Evolutionary conservation across 2,113 vertebrate genomes (phyloP), one percentile per base, ranked within the genome.

Genomic region (Lonchura striata): DNA sequence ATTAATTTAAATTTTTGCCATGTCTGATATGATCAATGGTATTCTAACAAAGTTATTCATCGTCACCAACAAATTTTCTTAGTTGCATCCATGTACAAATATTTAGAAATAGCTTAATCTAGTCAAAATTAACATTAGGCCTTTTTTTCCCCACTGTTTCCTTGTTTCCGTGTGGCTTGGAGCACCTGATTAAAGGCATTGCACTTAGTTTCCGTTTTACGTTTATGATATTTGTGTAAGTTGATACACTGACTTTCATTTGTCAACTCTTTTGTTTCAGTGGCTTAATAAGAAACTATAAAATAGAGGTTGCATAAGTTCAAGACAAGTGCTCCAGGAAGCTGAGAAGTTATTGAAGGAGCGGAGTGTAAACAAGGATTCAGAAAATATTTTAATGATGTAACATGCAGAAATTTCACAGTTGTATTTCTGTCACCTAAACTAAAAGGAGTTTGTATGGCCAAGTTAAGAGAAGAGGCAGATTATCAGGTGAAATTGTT

Each of bases 251-350:
- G 72, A 10, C 65, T 96, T 92, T 91, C 81, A 91, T 90, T 94
- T 70, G 90, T 22, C 69, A 42, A 6, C 49, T 66, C 79, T 59
- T 95, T 95, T 96, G 86, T 82, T 95, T 94, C 87, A 92, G 64
- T 60, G 57, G 92, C 76, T 95, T 91, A 84, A 97, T 95, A 96
- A 96, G 94, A 97, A 97, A 87, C 79, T 93, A 69, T 92, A 74
- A 95, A 97, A 94, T 60, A 82, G 75, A 53, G n/a, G 39, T 94
- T 94, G 74, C 44, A 31, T 70, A 93, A 97, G 27, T 71, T 65
- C 82, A 68, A 78, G 72, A 63, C 35, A 75, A 59, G 57, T 52
- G 82, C 41, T 86, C 84, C 57, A 88, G 85, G 86, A 97, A 91
- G 71, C 94, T 74, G 90, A 41, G 49, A 80, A 85, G 50, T 24